A percentile compares a stretch with the other conserved stretches of the same genome.
Conservation (phyloP, 2,113 vertebrate genomes). For the Thalassoma bifasciatum region DNA sequence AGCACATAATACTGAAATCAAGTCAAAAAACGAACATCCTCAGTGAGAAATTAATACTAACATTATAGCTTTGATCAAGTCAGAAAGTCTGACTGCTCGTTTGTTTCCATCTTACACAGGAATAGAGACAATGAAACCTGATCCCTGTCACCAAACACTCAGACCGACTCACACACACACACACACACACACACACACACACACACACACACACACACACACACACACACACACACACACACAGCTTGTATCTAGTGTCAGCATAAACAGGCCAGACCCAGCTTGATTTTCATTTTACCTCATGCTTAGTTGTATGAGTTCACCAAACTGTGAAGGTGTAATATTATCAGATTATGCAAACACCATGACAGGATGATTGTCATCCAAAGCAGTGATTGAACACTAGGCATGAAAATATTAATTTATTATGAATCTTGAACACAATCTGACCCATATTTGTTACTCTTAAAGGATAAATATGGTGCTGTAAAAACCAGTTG, state of each 20-base stretch:
- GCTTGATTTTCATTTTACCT: constrained; percentile 63
- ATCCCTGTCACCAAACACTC: constrained; percentile 66
- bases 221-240: neutral
- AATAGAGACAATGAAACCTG: constrained; percentile 47
- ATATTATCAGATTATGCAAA: constrained; percentile 52
- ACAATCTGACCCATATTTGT: neutral
- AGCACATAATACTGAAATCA: neutral
- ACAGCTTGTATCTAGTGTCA: constrained; percentile 64
- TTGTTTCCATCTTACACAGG: constrained; percentile 24
- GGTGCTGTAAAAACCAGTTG: neutral
- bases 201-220: too few species aligned
- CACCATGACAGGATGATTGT: constrained; percentile 38
- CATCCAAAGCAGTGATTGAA: constrained; percentile 68
- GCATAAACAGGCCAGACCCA: neutral
- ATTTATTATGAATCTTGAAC: neutral
- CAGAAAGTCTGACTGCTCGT: neutral
- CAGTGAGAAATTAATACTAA: too few species aligned
- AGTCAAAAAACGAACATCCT: neutral
- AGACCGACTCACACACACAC: too few species aligned
- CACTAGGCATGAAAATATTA: constrained; percentile 4
- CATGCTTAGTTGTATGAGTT: constrained; percentile 32
- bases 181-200: too few species aligned
- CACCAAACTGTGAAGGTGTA: constrained; percentile 61
- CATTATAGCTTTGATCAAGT: too few species aligned
- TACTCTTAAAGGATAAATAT: neutral